These are phyloP conservation scores for Luperina nickerlii DNA, from an alignment of 2,888 invertebrate genomes.

Conservation along the genomic window DNA sequence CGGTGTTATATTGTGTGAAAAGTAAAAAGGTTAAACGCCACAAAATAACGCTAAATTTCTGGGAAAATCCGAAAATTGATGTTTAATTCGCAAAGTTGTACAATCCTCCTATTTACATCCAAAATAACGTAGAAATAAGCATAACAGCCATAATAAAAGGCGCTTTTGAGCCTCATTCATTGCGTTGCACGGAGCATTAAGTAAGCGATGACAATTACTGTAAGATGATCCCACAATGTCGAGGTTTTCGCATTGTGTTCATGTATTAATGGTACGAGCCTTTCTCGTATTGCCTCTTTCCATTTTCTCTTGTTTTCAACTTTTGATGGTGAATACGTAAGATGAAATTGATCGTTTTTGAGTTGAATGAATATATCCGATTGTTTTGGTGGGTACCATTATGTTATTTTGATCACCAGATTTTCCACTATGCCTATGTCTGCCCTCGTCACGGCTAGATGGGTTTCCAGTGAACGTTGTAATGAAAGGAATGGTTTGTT, in stretches of 20 bases:
- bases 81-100: background rate
- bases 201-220: constrained; percentile 58
- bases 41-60: background rate
- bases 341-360: constrained; percentile 7
- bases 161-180: constrained; percentile 19
- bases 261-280: constrained; percentile 40
- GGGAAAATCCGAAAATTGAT: constrained; percentile 1
- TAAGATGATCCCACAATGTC: constrained; percentile 61
- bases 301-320: constrained; percentile 51
- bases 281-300: constrained; percentile 57
- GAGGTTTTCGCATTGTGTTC: constrained; percentile 58
- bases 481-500: background rate
- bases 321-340: constrained; percentile 35
- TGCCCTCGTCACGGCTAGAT: background rate
- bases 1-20: background rate
- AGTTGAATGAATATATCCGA: background rate
- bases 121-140: constrained; percentile 29
- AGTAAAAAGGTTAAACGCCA: background rate
- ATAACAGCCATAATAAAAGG: constrained; percentile 35
- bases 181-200: constrained; percentile 42
- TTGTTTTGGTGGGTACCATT: background rate
- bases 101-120: constrained; percentile 24
- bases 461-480: background rate
- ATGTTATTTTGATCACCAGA: background rate
- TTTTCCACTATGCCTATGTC: background rate